These are phyloP conservation scores for Decapterus maruadsi DNA, from an alignment of 2,797 vertebrate genomes.

Conservation along the genomic window DNA sequence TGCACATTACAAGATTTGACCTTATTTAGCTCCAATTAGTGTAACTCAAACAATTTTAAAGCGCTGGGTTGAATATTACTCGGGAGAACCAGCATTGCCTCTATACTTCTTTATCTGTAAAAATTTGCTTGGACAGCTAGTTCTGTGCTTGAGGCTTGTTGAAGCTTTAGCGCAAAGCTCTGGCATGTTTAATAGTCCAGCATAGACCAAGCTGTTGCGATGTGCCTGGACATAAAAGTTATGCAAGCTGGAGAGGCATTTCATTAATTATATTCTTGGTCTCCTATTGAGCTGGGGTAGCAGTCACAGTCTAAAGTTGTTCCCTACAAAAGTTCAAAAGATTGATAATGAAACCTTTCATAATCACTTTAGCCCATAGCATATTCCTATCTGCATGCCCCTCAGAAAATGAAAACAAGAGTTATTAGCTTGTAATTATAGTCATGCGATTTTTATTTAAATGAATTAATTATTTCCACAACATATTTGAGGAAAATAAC, in stretches of 20 bases:
- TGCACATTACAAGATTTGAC: slow-evolving; percentile 27
- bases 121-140: slow-evolving; percentile 21
- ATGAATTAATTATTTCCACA: neutral
- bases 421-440: neutral
- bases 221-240: slow-evolving; percentile 9
- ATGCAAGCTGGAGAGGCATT: slow-evolving; percentile 3
- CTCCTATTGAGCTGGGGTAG: neutral
- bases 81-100: slow-evolving; percentile 7
- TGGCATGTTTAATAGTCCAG: slow-evolving; percentile 26
- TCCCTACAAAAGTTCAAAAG: slow-evolving; percentile 8
- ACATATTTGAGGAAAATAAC: too few species aligned
- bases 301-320: neutral
- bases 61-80: slow-evolving; percentile 1
- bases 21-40: slow-evolving; percentile 42
- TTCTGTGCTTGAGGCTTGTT: slow-evolving; percentile 38
- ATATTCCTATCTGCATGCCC: neutral
- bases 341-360: neutral
- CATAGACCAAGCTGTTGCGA: neutral
- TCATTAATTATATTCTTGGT: slow-evolving; percentile 12
- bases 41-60: slow-evolving; percentile 18
- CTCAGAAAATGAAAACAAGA: neutral
- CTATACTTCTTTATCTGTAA: slow-evolving; percentile 14
- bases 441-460: neutral
- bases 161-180: slow-evolving; percentile 21
- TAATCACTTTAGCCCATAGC: neutral